These are phyloP conservation scores for Rhaphigaster nebulosa DNA, from an alignment of 2,888 invertebrate species.

Conservation along the genomic window DNA sequence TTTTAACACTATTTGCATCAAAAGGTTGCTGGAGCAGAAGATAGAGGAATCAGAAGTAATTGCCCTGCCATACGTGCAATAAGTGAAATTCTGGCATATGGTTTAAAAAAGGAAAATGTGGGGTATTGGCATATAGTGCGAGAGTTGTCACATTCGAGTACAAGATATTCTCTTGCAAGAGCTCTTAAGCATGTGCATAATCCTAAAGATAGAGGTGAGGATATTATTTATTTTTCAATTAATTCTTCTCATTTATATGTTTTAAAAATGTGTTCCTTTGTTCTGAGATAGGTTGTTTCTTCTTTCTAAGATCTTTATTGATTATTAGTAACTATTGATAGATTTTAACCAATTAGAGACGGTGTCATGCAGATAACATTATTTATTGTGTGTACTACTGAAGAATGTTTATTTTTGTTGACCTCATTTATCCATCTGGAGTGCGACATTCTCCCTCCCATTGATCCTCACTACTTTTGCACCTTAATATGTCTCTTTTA, in stretches of 20 bases:
- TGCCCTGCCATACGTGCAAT: slow-evolving; percentile 62
- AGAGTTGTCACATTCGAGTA: slow-evolving; percentile 64
- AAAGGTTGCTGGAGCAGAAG: slow-evolving; percentile 61
- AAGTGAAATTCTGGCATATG: slow-evolving; percentile 63
- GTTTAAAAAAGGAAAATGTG: slow-evolving; percentile 62
- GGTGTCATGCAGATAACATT: background rate
- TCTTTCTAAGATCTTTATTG: background rate
- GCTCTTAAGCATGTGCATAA: slow-evolving; percentile 63
- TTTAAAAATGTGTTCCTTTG: background rate
- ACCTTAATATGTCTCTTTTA: no score
- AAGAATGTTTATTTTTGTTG: background rate
- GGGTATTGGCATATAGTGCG: slow-evolving; percentile 65
- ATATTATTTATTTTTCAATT: background rate
- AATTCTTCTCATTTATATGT: background rate
- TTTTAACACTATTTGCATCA: background rate
- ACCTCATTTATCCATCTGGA: no score
- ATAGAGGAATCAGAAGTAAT: slow-evolving; percentile 59
- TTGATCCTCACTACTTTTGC: no score
- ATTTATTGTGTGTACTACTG: background rate
- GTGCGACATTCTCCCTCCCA: no score
- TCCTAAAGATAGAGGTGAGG: slow-evolving; percentile 60
- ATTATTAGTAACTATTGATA: background rate
- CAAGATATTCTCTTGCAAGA: slow-evolving; percentile 63
- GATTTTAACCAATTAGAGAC: background rate
- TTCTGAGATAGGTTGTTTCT: background rate